A percentile compares a stretch with the other conserved stretches of the same genome.
phyloP scores from a whole-genome alignment of 2,113 vertebrate species.

The Mormyrus iriodes region DNA sequence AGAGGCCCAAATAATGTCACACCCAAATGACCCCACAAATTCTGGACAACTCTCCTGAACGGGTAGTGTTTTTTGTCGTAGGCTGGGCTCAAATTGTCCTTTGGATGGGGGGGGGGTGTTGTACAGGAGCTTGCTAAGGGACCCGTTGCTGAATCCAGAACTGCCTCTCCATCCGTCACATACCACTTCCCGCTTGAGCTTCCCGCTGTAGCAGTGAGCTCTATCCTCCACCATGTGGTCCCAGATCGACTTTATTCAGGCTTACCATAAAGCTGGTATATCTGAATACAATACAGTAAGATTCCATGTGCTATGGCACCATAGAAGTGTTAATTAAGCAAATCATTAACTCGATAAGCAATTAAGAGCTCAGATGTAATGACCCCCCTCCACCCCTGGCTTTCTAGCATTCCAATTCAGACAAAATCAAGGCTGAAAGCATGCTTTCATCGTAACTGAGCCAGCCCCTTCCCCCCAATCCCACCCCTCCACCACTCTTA shows the following conservation, averaged over 20 bases:
- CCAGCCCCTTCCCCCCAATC: conserved; percentile 15
- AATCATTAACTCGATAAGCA: conserved; percentile 27
- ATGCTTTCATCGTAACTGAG: conserved; percentile 51
- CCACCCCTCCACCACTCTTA: conserved; percentile 4
- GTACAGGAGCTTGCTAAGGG: not conserved
- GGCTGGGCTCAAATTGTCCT: not conserved
- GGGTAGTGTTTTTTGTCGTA: not conserved
- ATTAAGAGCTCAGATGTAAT: conserved; percentile 14
- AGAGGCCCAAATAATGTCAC: not conserved
- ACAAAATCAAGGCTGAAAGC: conserved; percentile 45
- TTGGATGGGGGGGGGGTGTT: too few species aligned
- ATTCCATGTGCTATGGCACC: not conserved
- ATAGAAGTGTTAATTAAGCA: conserved; percentile 13
- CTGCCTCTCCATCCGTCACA: not conserved
- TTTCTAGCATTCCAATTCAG: conserved; percentile 2
- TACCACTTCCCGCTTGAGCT: not conserved
- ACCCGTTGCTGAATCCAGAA: not conserved
- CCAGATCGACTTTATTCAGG: not conserved
- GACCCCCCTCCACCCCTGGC: not conserved
- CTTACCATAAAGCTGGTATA: not conserved
- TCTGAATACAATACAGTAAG: not conserved
- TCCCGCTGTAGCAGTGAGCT: not conserved
- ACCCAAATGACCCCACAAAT: not conserved
- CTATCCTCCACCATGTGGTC: too few species aligned
- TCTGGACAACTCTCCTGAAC: not conserved